Evolutionary conservation across 2,113 vertebrate genomes (phyloP), one percentile per base, ranked within the genome.

Genomic region (Otolemur garnettii): DNA sequence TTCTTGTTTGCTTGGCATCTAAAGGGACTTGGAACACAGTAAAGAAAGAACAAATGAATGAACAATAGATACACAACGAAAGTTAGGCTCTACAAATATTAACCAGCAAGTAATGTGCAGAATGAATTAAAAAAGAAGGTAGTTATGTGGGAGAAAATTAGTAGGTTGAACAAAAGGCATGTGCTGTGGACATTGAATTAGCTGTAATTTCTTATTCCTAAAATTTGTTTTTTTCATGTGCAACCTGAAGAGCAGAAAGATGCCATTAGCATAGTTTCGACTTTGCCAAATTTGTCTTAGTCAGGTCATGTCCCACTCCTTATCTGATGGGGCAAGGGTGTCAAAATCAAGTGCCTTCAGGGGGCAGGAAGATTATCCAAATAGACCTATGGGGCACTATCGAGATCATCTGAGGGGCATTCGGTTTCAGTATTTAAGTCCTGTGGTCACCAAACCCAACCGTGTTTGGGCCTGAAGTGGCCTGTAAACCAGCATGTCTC

Each of bases 1-100:
- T 95, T 95, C 79, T 75, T 90, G 21, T 78, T 88, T 83, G 30
- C 68, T 96, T 68, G 86, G 53, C 50, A 84, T 33, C 14, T 85
- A 45, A 30, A 55, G 15, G 50, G 30, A 14, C 60, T 9, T 59
- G 26, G 53, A 38, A 95, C 24, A 80, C 22, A 93, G 18, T 10
- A 85, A 77, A 64, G 18, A 77, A 74, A 59, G 15, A 79, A 78
- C 33, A 17, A 57, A 90, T 33, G 60, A 42, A 42, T 57, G 18
- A 93, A 86, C 38, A 89, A 21, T 60, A 74, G 42, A 15, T 18
- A 55, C 15, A 55, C 0, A 8, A 87, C 42, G 66, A 90, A 84
- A 92, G 21, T 80, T 21, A 30, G 38, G 71, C 35, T 84, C 68
- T 57, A 60, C 50, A 42, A 83, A 84, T 84, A 50, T n/a, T 93